phyloP scores from a whole-genome alignment of 2,797 vertebrate genomes.

The Ciconia nigra region DNA sequence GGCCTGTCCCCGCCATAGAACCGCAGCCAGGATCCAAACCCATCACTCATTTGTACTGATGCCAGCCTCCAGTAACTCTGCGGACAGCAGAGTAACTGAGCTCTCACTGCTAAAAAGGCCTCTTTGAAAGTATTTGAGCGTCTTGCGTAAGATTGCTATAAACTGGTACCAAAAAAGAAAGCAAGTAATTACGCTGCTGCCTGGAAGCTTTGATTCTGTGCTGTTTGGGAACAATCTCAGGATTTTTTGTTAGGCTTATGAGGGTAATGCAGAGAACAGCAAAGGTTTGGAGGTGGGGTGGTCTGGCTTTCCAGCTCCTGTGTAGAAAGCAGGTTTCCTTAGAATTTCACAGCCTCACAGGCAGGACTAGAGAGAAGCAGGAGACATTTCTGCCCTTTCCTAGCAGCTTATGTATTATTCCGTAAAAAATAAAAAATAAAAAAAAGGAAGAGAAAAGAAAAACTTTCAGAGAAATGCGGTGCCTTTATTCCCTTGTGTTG shows the following conservation, averaged over 20 bases:
- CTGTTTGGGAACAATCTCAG: constrained; percentile 9
- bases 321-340: background rate
- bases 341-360: constrained; percentile 38
- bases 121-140: background rate
- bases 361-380: background rate
- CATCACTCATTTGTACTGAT: background rate
- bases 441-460: background rate
- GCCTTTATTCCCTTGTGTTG: constrained; percentile 54
- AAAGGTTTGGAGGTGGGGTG: constrained; percentile 18
- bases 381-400: constrained; percentile 53
- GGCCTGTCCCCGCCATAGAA: fast-evolving
- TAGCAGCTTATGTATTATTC: constrained; percentile 45
- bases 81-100: background rate
- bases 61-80: background rate
- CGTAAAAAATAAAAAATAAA: background rate
- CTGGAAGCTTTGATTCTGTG: constrained; percentile 19
- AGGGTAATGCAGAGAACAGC: background rate
- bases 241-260: background rate
- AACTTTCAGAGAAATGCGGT: constrained; percentile 17
- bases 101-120: background rate
- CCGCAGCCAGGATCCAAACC: background rate
- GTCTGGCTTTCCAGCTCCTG: constrained; percentile 32
- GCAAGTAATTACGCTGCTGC: constrained; percentile 31
- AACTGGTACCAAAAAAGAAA: constrained; percentile 6
- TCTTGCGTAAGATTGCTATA: background rate